Base-by-base conservation (phyloP, 2,113 vertebrate species). In the Cygnus atratus region DNA sequence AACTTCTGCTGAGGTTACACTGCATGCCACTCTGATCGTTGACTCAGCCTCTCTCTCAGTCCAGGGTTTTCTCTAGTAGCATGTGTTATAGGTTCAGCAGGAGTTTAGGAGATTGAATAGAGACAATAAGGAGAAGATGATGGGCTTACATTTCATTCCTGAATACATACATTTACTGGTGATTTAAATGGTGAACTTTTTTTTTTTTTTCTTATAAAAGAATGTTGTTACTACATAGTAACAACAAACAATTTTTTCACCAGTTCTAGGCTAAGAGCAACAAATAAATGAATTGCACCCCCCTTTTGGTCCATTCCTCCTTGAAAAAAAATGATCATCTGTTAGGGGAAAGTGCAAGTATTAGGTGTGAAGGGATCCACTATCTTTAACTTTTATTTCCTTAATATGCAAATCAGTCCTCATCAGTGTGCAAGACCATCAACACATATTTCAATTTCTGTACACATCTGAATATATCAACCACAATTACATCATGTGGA, bases 1-100 rank as follows among this genome's bases (percentile, higher is more conserved):
- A 88, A 79, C 82, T 96, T 67, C 90, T 94, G 85, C 78, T 67
- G 85, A 57, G 95, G 91, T 29, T 74, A n/a, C 63, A 13, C 19
- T 10, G 37, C 22, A 25, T 68, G 58, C 86, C 93, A 58, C 35
- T 58, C 73, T 1, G 10, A 82, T 68, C 3, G 3, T 39, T 29
- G 54, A 43, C 67, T 92, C 43, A 12, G 62, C 80, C 74, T 19
- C 58, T 57, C 66, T 20, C 0, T 0, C 35, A 54, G 48, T 29
- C 66, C 89, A n/a, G 54, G n/a, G 11, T 68, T 81, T 81, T 73
- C 43, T 70, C 48, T 65, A 68, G 63, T 31, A 70, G 37, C 3
- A 0, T 54, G 17, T 57, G 43, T 6, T 29, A 7, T 2, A 50
- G 54, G 41, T 80, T 93, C 79, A 88, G 63, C 50, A 46, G 9